These are phyloP conservation scores for Salminus brasiliensis DNA, from an alignment of 2,113 vertebrate genomes.

Conservation along the genomic window DNA sequence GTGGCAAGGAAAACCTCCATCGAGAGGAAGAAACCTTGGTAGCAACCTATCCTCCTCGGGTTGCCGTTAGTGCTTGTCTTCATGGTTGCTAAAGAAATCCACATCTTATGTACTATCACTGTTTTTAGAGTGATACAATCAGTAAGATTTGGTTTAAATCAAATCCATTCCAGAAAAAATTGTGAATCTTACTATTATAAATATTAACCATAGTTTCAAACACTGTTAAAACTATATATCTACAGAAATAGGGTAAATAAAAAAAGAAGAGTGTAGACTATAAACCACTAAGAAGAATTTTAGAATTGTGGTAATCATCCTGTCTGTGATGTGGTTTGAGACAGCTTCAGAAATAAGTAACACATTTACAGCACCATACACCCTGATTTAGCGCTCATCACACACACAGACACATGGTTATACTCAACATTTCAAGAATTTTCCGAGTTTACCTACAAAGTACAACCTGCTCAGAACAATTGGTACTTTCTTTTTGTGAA, in stretches of 20 bases:
- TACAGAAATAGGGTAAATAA: neutral
- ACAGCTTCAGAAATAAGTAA: neutral
- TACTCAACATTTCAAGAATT: too few species aligned
- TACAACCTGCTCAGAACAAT: neutral
- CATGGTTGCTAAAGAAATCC: too few species aligned
- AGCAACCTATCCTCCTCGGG: too few species aligned
- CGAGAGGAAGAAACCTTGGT: too few species aligned
- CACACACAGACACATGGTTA: neutral
- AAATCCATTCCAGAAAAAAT: neutral
- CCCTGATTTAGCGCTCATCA: neutral
- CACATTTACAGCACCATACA: neutral
- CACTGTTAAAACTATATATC: neutral
- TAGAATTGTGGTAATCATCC: neutral
- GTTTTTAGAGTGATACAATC: too few species aligned
- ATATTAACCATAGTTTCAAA: neutral
- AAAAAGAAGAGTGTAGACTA: neutral
- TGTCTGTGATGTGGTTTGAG: neutral
- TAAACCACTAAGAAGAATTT: neutral
- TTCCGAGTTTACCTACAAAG: too few species aligned
- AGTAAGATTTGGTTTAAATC: too few species aligned
- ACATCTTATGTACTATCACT: too few species aligned
- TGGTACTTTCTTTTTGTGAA: neutral
- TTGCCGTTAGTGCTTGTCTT: too few species aligned
- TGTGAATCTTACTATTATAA: neutral
- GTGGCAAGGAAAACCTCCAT: too few species aligned